Base-by-base conservation (phyloP, 2,888 invertebrate genomes). In the Nipponacmea schrenckii region DNA sequence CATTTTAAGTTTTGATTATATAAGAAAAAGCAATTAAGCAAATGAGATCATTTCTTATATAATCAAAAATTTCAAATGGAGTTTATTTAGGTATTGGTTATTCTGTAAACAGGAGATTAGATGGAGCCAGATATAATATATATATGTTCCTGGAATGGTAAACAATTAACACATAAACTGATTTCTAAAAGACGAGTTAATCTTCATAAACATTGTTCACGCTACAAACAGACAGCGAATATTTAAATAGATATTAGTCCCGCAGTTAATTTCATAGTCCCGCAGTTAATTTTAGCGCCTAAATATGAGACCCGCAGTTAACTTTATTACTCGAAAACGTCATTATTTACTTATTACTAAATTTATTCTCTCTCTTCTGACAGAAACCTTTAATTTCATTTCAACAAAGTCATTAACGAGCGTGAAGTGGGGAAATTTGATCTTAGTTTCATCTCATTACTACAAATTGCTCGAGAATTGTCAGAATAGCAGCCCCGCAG, bases 391-490 rank as follows among this genome's bases (percentile, higher is more conserved):
- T 50, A 50, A 50, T 50, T 50, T 56, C 56, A 24, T 56, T 56
- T 56, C 56, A 56, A 56, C 56, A 24, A 56, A 56, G 56, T 56
- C 56, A 24, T 56, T 56, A 56, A 56, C 20, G 56, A 56, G 56
- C 24, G 56, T 14, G 56, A 56, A 56, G 24, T 20, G 20, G 24
- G 12, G 56, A 24, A 56, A 56, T 56, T 56, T 24, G 56, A 56
- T 14, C 20, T 24, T 14, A 5, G 20, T 56, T 56, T 56, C 56
- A 20, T 56, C 56, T 56, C 56, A 56, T 56, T 56, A 56, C 56
- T 56, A 56, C 56, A 56, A 56, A 56, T 56, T 56, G 56, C 24
- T 56, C 20, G 56, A 56, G 56, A 56, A 56, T 56, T 56, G n/a
- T 56, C 56, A 56, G 24, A 56, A 56, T 56, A 56, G 56, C 56